Base-by-base conservation (phyloP, 2,113 vertebrate species). In the Oreochromis niloticus region DNA sequence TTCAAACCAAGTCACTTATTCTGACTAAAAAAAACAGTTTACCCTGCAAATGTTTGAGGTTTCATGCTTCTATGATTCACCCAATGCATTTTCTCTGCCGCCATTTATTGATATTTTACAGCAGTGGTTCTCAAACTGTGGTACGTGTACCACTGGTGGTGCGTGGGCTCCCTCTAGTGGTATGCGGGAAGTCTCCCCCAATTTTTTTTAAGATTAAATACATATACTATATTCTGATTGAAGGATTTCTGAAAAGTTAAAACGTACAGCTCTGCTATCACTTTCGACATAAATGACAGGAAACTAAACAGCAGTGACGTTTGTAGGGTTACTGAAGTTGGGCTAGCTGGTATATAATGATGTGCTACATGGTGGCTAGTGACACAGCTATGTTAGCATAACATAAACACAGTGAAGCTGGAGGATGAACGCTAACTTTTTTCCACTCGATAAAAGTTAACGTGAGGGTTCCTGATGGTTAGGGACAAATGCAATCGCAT, bases 401-500 rank as follows among this genome's bases (percentile, higher is more conserved):
- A 7, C 0, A 56, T 27, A 0, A 56, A 0, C 22, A 56, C 1
- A 56, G 6, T 7, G 22, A 56, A 56, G 55, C 22, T 56, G 22
- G 2, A 4, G 22, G 22, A 22, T 22, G 22, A 22, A 22, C 22
- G 22, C 22, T 22, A 22, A 22, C 55, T 8, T 14, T 57, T 57
- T 8, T 14, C 55, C 22, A 27, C 12, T 27, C 1, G 2, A 50
- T 50, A 4, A 57, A 56, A 27, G 22, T 57, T 0, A 27, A 1
- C 12, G 0, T 3, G 55, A 56, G 0, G 12, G 22, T 56, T 56
- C 12, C 6, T 0, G 55, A 4, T 4, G 22, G 55, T 27, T 1
- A 56, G 12, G 0, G 6, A 27, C 55, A 56, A 27, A 27, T 57
- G 0, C 0, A 56, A 0, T 14, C 0, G 0, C 1, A 27, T 27